These are phyloP conservation scores for Sinocyclocheilus anophthalmus DNA, from an alignment of 2,113 vertebrate species.

Conservation along the genomic window DNA sequence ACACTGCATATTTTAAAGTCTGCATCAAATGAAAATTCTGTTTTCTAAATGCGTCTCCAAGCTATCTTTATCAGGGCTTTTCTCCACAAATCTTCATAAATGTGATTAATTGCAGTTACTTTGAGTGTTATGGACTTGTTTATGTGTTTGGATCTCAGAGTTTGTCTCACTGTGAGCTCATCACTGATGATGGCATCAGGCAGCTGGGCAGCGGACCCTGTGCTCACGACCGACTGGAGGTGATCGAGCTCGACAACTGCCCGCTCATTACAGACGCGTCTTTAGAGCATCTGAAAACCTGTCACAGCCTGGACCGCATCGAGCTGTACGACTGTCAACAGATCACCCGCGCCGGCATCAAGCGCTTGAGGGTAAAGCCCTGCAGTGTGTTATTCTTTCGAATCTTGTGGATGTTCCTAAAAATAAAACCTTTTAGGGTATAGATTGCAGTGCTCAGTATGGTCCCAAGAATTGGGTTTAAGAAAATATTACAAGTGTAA, in stretches of 20 bases:
- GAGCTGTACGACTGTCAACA: slow-evolving; percentile 99
- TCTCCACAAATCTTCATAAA: neutral
- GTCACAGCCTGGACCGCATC: slow-evolving; percentile 95
- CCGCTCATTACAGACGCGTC: slow-evolving; percentile 98
- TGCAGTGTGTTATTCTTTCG: neutral
- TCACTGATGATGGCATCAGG: slow-evolving; percentile 96
- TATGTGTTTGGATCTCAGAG: slow-evolving; percentile 75
- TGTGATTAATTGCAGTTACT: neutral
- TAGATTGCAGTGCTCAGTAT: no score
- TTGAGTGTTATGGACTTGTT: neutral
- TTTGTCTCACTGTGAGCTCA: slow-evolving; percentile 96
- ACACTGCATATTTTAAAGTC: neutral
- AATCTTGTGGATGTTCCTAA: neutral
- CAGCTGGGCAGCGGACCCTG: slow-evolving; percentile 96
- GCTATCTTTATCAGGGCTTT: neutral
- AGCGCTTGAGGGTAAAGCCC: slow-evolving; percentile 92
- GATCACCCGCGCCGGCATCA: slow-evolving; percentile 95
- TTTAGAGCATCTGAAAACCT: slow-evolving; percentile 96
- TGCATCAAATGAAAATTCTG: neutral
- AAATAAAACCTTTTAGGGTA: neutral
- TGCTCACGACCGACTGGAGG: slow-evolving; percentile 93
- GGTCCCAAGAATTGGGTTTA: no score
- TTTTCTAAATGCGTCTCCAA: no score
- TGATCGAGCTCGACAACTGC: slow-evolving; percentile 99
- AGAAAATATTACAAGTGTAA: no score